Base-by-base conservation (phyloP, 2,888 invertebrate genomes). In the Caenorhabditis sp. region DNA sequence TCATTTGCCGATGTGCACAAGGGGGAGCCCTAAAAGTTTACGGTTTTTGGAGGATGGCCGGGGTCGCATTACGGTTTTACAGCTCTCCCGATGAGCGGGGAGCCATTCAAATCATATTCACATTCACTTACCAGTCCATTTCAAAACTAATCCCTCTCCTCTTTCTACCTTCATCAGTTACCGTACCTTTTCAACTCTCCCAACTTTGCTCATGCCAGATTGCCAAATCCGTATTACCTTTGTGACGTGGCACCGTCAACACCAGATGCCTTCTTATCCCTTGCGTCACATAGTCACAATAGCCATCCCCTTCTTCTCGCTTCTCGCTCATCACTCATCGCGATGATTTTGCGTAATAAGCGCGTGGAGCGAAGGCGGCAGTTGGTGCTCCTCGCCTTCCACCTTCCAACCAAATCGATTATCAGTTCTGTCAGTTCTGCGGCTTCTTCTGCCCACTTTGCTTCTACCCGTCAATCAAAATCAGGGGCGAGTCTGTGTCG, bases 401-500 rank as follows among this genome's bases (percentile, higher is more conserved):
- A 1, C n/a, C 46, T 65, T 66, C 66, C 66, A 66, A 66, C 66
- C 66, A 68, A 66, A 68, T 68, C 66, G 66, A 68, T 68, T 68
- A 68, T 68, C 66, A 68, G 66, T 56, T 15, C 24, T 2, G 39
- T 56, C 41, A 30, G 43, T 58, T 30, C 39, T 68, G 50, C 50
- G 48, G 58, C 58, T 68, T 68, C 58, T 68, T 41, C 56, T 65
- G 30, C 53, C 26, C 20, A 9, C 41, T 50, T 52, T 48, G 56
- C 66, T 35, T 48, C 66, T 32, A 56, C 58, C 62, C 63, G 72
- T 63, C 72, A 72, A 72, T 72, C 72, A 72, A 72, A 72, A 63
- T 68, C 66, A 68, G 50, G 58, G 41, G 66, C 58, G 66, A 32
- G 39, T 27, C 48, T 22, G 6, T 50, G 11, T 43, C 32, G 45